phyloP scores from a whole-genome alignment of 2,797 vertebrate genomes.

The Podarcis siculus region DNA sequence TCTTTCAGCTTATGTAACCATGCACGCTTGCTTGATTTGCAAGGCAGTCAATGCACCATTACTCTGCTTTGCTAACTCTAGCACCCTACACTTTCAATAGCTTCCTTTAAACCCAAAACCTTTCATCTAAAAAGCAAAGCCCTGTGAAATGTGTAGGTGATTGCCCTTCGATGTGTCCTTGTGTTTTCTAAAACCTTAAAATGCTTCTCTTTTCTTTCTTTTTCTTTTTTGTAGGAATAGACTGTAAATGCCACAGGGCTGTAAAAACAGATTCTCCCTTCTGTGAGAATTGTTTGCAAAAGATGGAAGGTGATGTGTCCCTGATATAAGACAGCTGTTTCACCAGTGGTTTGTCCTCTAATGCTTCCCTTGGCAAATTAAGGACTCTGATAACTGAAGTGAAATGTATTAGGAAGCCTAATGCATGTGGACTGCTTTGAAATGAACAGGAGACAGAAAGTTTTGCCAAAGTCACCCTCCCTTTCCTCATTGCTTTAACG shows the following conservation, averaged over 20 bases:
- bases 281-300: conserved; percentile 43
- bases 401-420: conserved; percentile 10
- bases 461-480: background rate
- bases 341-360: conserved; percentile 48
- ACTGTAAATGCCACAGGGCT: conserved; percentile 53
- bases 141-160: background rate
- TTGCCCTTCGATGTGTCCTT: conserved; percentile 29
- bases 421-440: conserved; percentile 22
- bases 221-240: conserved; percentile 18
- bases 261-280: conserved; percentile 56
- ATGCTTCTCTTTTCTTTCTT: background rate
- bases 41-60: background rate
- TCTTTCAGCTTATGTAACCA: background rate
- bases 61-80: background rate
- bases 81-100: background rate
- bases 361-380: conserved; percentile 49
- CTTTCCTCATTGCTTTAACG: background rate
- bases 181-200: background rate
- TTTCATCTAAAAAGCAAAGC: conserved; percentile 14
- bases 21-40: background rate
- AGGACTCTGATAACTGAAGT: conserved; percentile 27
- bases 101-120: fast-evolving
- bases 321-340: conserved; percentile 51
- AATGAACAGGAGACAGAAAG: conserved; percentile 19
- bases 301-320: conserved; percentile 61